Conservation (phyloP, 2,888 invertebrate species). For the Ctena decussata region DNA sequence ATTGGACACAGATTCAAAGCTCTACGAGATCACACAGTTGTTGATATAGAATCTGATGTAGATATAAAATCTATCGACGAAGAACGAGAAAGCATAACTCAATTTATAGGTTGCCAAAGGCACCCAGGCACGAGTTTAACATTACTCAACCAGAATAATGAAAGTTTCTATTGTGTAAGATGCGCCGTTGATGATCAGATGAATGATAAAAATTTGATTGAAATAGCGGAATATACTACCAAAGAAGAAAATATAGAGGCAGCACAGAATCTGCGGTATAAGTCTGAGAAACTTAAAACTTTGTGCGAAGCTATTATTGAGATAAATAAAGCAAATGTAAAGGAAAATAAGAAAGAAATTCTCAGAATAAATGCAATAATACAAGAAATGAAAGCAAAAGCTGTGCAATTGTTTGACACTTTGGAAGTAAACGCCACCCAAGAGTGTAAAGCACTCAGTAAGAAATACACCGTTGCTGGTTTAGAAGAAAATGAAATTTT, state of each 20-base stretch:
- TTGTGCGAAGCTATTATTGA: background rate
- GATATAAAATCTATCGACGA: background rate
- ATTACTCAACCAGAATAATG: background rate
- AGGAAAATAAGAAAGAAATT: background rate
- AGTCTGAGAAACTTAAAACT: background rate
- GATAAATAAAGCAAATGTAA: background rate
- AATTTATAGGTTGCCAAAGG: background rate
- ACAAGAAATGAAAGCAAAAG: background rate
- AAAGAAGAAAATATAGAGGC: background rate
- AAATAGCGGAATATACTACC: background rate
- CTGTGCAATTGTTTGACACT: background rate
- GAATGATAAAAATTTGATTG: background rate
- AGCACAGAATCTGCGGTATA: background rate
- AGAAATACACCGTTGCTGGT: background rate
- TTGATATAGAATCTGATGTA: background rate
- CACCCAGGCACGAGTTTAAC: background rate
- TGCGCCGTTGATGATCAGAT: background rate
- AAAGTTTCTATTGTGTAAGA: background rate
- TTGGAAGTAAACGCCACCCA: background rate
- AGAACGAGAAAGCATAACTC: background rate
- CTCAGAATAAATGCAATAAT: background rate
- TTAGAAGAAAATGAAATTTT: background rate
- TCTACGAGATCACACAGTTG: background rate
- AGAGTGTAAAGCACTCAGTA: background rate
- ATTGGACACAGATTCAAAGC: background rate